phyloP scores from a whole-genome alignment of 2,888 invertebrate genomes.

The Pedicia rivosa region DNA sequence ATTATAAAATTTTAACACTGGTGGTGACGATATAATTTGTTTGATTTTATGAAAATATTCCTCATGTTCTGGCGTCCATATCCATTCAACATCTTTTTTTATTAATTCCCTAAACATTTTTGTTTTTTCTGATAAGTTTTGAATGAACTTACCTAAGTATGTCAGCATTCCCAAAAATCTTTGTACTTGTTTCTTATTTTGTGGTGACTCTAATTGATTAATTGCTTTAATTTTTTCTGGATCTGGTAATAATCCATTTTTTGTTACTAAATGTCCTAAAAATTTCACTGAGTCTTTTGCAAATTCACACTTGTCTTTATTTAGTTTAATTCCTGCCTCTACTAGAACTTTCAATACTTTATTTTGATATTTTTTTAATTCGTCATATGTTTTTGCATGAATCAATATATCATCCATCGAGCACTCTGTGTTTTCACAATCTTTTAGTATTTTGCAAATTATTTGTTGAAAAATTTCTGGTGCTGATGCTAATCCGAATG shows the following conservation, averaged over 20 bases:
- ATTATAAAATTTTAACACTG: slow-evolving; percentile 11
- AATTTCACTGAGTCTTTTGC: slow-evolving; percentile 8
- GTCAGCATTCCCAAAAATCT: slow-evolving; percentile 10
- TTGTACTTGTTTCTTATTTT: slow-evolving; percentile 7
- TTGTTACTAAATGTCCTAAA: slow-evolving; percentile 11
- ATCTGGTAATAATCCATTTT: slow-evolving; percentile 10
- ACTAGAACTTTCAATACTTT: slow-evolving; percentile 11
- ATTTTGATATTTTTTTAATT: slow-evolving; percentile 12
- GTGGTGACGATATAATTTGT: slow-evolving; percentile 8
- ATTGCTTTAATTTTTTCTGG: slow-evolving; percentile 8
- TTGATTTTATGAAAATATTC: slow-evolving; percentile 11
- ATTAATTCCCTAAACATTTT: slow-evolving; percentile 9
- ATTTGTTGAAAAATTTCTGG: slow-evolving; percentile 7
- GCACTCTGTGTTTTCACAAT: slow-evolving; percentile 11
- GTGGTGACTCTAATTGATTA: slow-evolving; percentile 7
- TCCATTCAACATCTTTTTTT: slow-evolving; percentile 9
- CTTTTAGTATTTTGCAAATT: slow-evolving; percentile 11
- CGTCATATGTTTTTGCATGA: slow-evolving; percentile 12
- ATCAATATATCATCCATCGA: slow-evolving; percentile 16
- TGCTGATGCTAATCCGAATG: slow-evolving; percentile 1
- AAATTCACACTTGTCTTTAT: slow-evolving; percentile 15
- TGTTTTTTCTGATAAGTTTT: slow-evolving; percentile 8
- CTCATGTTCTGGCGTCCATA: slow-evolving; percentile 10
- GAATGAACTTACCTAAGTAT: slow-evolving; percentile 9
- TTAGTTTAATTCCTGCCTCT: slow-evolving; percentile 15